Conservation (phyloP, 2,113 vertebrate species). For the Phainopepla nitens region DNA sequence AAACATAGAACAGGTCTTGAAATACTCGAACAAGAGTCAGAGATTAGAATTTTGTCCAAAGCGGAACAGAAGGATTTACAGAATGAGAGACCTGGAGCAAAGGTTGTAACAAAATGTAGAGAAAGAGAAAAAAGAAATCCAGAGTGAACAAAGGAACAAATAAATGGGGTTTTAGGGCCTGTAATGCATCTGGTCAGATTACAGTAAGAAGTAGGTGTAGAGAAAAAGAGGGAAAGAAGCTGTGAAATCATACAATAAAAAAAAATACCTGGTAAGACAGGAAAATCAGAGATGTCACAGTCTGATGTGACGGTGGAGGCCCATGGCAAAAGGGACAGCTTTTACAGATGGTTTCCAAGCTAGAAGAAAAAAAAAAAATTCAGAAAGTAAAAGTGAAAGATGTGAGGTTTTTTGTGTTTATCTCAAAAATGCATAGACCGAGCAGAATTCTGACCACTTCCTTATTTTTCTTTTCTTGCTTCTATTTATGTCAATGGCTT, state of each 20-base stretch:
- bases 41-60: neutral
- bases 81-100: neutral
- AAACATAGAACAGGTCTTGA: neutral
- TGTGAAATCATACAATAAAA: neutral
- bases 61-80: neutral
- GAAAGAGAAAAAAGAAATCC: neutral
- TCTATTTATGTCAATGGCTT: neutral
- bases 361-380: neutral
- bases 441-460: neutral
- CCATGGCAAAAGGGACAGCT: neutral
- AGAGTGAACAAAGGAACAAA: neutral
- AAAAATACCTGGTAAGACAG: neutral
- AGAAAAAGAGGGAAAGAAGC: neutral
- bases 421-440: neutral
- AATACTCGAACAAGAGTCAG: neutral
- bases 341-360: neutral
- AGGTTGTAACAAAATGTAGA: neutral
- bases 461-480: neutral
- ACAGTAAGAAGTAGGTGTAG: neutral
- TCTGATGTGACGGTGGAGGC: neutral
- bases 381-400: neutral
- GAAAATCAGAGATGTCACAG: neutral
- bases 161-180: neutral
- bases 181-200: neutral
- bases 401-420: neutral